Evolutionary conservation across 2,888 invertebrate species (phyloP), one percentile per base, ranked within the genome.

Genomic region (Gastracanthus pulcherrimus): DNA sequence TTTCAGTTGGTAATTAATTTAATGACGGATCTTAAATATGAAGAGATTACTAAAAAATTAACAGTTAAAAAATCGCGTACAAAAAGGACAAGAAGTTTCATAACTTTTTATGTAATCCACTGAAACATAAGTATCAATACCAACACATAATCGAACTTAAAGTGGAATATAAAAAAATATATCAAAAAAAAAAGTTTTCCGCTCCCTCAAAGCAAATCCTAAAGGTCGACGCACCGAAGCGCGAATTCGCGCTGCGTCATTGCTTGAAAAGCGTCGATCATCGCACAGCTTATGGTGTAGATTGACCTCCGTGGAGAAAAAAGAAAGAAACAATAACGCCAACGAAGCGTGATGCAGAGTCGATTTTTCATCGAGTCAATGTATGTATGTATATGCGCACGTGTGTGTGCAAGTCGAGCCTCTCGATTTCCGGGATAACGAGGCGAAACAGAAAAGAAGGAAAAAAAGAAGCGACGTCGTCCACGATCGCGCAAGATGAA

Each of bases 371-470:
- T 41, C 67, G 67, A 4, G 13, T n/a, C n/a, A n/a, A n/a, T n/a
- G n/a, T n/a, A n/a, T n/a, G n/a, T n/a, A n/a, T n/a, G n/a, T n/a
- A n/a, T n/a, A n/a, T 3, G n/a, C n/a, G 45, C 16, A 36, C 19
- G n/a, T 26, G 19, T 31, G 26, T 34, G 26, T 36, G n/a, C 11
- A 70, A 66, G 62, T 48, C 55, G 38, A 34, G 36, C 38, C 6
- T 58, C 36, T 69, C 34, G 62, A 81, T 76, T 76, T 81, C 58
- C 74, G 60, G 72, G 67, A 62, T 81, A 81, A 74, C 70, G 55
- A 64, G 69, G 60, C 66, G 5, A 38, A 38, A 34, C 48, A 1
- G 7, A 9, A 62, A 36, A 7, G 29, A 58, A 38, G 41, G 41
- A 67, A 67, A 64, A 70, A 70, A 16, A 45, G 2, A 16, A 23